A percentile compares a stretch with the other conserved stretches of the same genome.
Conservation (phyloP, 1,140 invertebrate species). For the Eciton burchellii region DNA sequence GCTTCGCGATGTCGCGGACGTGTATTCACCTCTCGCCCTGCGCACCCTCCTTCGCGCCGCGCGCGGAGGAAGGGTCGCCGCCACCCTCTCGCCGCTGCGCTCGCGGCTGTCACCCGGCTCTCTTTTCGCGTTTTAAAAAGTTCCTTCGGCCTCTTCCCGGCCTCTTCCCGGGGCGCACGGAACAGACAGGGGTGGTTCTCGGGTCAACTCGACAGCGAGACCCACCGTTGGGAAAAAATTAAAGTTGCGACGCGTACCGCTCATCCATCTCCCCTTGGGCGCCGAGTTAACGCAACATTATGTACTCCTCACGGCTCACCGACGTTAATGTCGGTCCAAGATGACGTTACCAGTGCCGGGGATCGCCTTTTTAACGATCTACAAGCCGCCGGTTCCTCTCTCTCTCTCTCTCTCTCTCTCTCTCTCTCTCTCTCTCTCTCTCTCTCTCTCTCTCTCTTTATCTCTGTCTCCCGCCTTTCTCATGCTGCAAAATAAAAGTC, state of each 20-base stretch:
- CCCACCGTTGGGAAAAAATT: constrained; percentile 66
- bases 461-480: not conserved
- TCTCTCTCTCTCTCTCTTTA: too few relatives aligned
- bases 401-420: too few relatives aligned
- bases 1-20: constrained; percentile 77
- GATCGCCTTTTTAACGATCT: constrained; percentile 68
- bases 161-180: constrained; percentile 15
- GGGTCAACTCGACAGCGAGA: constrained; percentile 32
- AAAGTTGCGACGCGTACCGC: constrained; percentile 75
- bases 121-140: constrained; percentile 66
- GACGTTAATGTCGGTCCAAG: constrained; percentile 64
- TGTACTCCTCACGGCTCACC: constrained; percentile 66
- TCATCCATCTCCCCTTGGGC: constrained; percentile 73
- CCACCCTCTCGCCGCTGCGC: constrained; percentile 2
- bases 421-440: too few relatives aligned
- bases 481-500: constrained; percentile 35
- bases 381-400: constrained; percentile 38
- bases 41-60: constrained; percentile 1
- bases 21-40: constrained; percentile 60
- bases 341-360: constrained; percentile 34
- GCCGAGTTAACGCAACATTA: constrained; percentile 75
- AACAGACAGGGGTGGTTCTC: constrained; percentile 9
- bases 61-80: not conserved
- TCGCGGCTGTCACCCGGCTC: constrained; percentile 15
- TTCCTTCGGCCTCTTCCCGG: constrained; percentile 35